These are phyloP conservation scores for Tetraodon nigroviridis DNA, from an alignment of 2,113 vertebrate species.

Conservation along the genomic window DNA sequence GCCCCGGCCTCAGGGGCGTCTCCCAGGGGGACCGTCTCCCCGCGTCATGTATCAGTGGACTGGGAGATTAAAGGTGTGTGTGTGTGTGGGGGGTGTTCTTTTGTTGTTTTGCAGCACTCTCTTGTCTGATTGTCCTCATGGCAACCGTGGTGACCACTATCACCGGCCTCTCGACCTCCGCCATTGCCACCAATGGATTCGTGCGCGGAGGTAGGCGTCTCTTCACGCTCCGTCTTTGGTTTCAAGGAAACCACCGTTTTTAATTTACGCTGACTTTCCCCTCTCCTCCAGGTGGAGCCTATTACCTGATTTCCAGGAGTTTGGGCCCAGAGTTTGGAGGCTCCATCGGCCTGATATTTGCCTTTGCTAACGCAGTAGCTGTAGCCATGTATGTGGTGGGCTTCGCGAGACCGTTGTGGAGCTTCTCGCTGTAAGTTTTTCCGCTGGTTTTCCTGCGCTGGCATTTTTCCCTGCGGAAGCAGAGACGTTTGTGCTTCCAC, in stretches of 20 bases:
- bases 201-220: constrained; percentile 89
- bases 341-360: constrained; percentile 95
- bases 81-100: background rate
- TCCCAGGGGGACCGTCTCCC: too few relatives aligned
- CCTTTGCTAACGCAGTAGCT: constrained; percentile 97
- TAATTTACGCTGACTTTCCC: too few relatives aligned
- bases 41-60: too few relatives aligned
- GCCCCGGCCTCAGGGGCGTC: too few relatives aligned
- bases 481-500: background rate
- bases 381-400: constrained; percentile 99
- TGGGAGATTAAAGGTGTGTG: background rate
- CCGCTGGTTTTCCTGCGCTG: background rate
- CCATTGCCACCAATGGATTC: constrained; percentile 97
- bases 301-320: constrained; percentile 97
- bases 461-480: background rate
- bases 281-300: constrained; percentile 83
- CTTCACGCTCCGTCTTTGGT: background rate
- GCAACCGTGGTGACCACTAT: constrained; percentile 95
- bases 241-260: too few relatives aligned
- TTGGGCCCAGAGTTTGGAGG: constrained; percentile 97
- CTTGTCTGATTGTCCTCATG: constrained; percentile 87
- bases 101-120: constrained; percentile 72
- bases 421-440: constrained; percentile 81
- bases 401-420: constrained; percentile 95
- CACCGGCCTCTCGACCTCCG: constrained; percentile 94